Evolutionary conservation across 2,888 invertebrate species (phyloP), one percentile per base, ranked within the genome.

Genomic region (Sarcophaga carnaria): DNA sequence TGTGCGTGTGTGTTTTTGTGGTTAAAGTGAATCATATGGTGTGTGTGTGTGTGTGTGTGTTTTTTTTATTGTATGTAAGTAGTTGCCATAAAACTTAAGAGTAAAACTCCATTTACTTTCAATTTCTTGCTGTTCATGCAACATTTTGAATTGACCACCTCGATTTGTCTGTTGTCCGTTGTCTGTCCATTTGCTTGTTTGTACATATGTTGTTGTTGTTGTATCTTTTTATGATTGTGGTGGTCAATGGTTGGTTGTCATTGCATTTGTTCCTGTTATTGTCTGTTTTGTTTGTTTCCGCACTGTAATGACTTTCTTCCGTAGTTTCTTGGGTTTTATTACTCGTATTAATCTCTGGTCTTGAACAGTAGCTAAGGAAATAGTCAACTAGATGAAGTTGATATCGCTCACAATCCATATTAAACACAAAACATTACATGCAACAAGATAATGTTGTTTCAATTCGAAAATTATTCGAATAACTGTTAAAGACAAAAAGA

Each of bases 241-340:
- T 77, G 66, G 66, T 20, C 37, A 69, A 14, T 81, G 63, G 67
- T 71, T 37, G 37, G 37, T 37, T 37, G 37, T 37, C 37, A 37
- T 37, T 37, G 37, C 37, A 37, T 37, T 25, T 70, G 11, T 74
- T 63, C 69, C 59, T 60, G 20, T 63, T 63, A 22, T 45, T 63
- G 66, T 60, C 37, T 76, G 25, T 17, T 17, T 20, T 12, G 25
- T 37, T 72, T 59, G 59, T 69, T 59, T 49, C 71, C 71, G 71
- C 71, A 71, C 72, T 72, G 77, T 83, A 83, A 83, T 83, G 71
- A 66, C 66, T 67, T 77, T 72, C 77, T 83, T 82, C 82, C 76
- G 76, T 25, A 77, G 63, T 80, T 49, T 10, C 12, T 14, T n/a
- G 20, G 59, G 37, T 37, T 37, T 37, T 37, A 37, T 37, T 37